phyloP scores from a whole-genome alignment of 2,797 vertebrate species.

The Lemur catta region DNA sequence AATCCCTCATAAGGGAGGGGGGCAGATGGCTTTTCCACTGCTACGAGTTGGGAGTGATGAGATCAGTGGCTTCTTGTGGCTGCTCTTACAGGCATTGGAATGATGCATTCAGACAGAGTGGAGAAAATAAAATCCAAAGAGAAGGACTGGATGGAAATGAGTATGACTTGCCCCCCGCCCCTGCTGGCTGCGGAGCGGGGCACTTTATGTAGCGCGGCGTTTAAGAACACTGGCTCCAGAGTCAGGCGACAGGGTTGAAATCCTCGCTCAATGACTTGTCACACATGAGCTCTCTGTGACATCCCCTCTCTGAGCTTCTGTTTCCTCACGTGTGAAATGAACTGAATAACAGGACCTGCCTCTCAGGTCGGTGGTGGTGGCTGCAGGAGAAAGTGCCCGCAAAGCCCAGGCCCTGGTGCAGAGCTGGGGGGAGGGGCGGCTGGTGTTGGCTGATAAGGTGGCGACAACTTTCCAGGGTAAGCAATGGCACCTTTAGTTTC shows the following conservation, averaged over 20 bases:
- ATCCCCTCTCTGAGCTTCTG: background rate
- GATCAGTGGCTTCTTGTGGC: background rate
- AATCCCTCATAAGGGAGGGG: background rate
- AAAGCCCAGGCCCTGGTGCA: background rate
- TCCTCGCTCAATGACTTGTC: background rate
- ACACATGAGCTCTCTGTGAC: background rate
- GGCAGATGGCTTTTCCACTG: background rate
- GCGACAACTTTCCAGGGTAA: background rate
- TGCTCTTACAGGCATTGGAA: background rate
- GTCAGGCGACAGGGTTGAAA: background rate
- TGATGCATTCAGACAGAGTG: background rate
- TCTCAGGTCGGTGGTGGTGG: background rate
- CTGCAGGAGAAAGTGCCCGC: background rate
- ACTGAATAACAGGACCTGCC: background rate
- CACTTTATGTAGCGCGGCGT: background rate
- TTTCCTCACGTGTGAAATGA: background rate
- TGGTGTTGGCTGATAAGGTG: background rate
- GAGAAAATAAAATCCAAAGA: background rate
- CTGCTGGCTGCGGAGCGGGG: background rate
- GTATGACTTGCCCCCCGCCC: fast-evolving
- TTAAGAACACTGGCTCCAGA: background rate
- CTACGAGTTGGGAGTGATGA: background rate
- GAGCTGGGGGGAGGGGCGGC: background rate
- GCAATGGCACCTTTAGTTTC: background rate
- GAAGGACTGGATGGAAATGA: background rate